Conservation (phyloP, 2,797 vertebrate genomes). For the Echeneis naucrates region DNA sequence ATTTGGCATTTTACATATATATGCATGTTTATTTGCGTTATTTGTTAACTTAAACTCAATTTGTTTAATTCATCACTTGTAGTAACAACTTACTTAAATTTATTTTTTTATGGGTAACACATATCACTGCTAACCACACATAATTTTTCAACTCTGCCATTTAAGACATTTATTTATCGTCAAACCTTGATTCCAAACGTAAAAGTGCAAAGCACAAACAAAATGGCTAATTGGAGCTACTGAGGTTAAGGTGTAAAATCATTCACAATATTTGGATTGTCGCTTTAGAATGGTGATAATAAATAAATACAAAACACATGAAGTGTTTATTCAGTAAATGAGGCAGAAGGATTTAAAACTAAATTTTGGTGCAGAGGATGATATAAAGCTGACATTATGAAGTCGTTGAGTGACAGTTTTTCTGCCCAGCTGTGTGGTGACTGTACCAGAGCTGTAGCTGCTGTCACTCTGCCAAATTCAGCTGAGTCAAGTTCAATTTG, state of each 20-base stretch:
- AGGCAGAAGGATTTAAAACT: background rate
- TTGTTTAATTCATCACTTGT: background rate
- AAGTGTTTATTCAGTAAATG: conserved; percentile 22
- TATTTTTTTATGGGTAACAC: background rate
- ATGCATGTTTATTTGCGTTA: background rate
- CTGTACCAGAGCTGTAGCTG: conserved; percentile 25
- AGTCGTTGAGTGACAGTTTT: conserved; percentile 39
- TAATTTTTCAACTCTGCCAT: background rate
- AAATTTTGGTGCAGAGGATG: background rate
- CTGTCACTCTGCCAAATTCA: conserved; percentile 23
- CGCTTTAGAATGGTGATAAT: conserved; percentile 4
- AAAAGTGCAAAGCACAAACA: background rate
- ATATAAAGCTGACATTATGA: conserved; percentile 16
- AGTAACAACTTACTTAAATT: background rate
- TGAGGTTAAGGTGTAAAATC: background rate
- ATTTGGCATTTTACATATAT: background rate
- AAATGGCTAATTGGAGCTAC: background rate
- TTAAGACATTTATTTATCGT: background rate
- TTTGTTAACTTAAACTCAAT: background rate
- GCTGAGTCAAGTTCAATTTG: conserved; percentile 25
- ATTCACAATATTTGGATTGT: conserved; percentile 4
- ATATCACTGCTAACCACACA: too few species aligned
- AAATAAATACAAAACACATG: conserved; percentile 14
- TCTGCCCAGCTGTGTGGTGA: conserved; percentile 14
- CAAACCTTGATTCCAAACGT: background rate